A percentile compares a stretch with the other conserved stretches of the same genome.
phyloP scores from a whole-genome alignment of 2,888 invertebrate genomes.

The Pilophorus perplexus region DNA sequence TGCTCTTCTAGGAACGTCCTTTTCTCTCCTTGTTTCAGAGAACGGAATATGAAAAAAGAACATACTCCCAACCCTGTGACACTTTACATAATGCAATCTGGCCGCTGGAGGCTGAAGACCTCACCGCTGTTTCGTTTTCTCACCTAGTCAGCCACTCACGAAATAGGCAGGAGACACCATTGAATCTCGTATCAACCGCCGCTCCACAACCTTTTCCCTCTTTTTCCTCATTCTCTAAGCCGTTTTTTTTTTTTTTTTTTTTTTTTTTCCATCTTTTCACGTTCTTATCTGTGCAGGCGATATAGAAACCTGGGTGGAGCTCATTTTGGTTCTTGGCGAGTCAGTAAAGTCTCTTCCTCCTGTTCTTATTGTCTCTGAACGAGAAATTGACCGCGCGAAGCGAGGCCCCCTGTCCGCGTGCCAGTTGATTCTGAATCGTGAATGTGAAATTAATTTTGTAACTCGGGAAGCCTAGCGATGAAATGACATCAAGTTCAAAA shows the following conservation, averaged over 20 bases:
- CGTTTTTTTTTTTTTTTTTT: background rate
- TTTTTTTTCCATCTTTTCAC: background rate
- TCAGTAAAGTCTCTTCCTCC: too few relatives aligned
- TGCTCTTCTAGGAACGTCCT: background rate
- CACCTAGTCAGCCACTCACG: constrained; percentile 19
- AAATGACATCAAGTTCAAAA: too few relatives aligned
- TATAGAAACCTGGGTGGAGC: too few relatives aligned
- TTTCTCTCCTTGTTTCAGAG: background rate
- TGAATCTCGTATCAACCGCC: constrained; percentile 9
- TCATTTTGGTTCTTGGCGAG: too few relatives aligned
- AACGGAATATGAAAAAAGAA: constrained; percentile 10
- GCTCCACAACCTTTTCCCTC: background rate
- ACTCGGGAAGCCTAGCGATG: too few relatives aligned
- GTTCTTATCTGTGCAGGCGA: too few relatives aligned
- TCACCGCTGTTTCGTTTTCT: constrained; percentile 16
- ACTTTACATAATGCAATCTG: constrained; percentile 21
- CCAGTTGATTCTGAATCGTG: too few relatives aligned
- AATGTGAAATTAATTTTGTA: too few relatives aligned
- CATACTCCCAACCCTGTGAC: too few relatives aligned
- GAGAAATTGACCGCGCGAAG: too few relatives aligned
- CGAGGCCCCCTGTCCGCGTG: too few relatives aligned
- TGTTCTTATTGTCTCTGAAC: too few relatives aligned
- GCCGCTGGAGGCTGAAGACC: background rate
- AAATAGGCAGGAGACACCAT: constrained; percentile 18
- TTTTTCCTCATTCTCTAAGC: background rate